Conservation (phyloP, 2,113 vertebrate species). For the Tapirus terrestris region DNA sequence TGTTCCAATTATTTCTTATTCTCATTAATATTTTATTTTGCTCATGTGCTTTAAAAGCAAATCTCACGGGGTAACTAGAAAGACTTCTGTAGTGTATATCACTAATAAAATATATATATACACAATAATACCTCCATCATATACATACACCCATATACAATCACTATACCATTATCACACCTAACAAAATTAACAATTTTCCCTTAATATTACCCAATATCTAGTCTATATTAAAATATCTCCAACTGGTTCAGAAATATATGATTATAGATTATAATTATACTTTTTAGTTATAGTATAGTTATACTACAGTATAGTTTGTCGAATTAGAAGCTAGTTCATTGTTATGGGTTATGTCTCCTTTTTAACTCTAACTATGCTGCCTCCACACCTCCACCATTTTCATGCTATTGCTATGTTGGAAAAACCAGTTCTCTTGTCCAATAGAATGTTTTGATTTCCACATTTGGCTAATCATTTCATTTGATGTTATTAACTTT, state of each 20-base stretch:
- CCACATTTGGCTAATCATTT: not conserved
- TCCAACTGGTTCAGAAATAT: not conserved
- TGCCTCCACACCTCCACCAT: not conserved
- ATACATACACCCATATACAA: not conserved
- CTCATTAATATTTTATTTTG: not conserved
- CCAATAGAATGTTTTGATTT: not conserved
- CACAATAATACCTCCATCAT: not conserved
- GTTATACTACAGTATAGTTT: not conserved
- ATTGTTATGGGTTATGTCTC: not conserved
- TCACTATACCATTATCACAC: not conserved
- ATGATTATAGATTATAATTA: not conserved
- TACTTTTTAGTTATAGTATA: no score
- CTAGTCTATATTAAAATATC: not conserved
- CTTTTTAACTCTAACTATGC: not conserved
- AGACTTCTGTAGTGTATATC: not conserved
- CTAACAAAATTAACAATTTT: not conserved
- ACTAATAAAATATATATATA: not conserved
- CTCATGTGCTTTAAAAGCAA: not conserved
- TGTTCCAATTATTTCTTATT: not conserved
- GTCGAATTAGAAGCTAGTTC: not conserved
- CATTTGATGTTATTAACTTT: not conserved
- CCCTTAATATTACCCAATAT: not conserved
- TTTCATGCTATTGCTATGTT: not conserved
- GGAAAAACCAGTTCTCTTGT: not conserved
- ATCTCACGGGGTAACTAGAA: not conserved